Base-by-base conservation (phyloP, 2,888 invertebrate species). In the Hoplodrina blanda region DNA sequence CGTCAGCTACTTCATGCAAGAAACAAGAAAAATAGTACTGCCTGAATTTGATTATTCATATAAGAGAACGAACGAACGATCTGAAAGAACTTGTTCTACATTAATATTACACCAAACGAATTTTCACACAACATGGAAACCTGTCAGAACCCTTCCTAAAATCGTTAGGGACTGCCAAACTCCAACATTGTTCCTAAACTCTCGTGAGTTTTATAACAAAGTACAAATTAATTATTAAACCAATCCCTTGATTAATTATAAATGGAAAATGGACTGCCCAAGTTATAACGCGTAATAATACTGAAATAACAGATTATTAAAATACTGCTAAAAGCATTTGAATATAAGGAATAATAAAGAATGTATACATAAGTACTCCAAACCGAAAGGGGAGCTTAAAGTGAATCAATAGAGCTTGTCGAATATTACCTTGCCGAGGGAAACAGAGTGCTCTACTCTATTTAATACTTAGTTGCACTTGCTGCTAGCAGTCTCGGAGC, bases 401-500 rank as follows among this genome's bases (percentile, higher is more conserved):
- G 60, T 62, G 52, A 56, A 62, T 55, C 62, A 60, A 79, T 56
- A 50, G 33, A 74, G 25, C 6, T 7, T 25, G 44, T 63, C 20
- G 30, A 60, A 62, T 56, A 55, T 55, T 60, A 65, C 65, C 65
- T 73, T 37, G 30, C 25, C 44, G 33, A 53, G 54, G 46, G 50
- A 53, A 70, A 50, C 52, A 44, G 64, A 55, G 60, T 73, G 76
- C 56, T 70, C n/a, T 56, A 53, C 63, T 75, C 52, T 54, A 70
- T 60, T 70, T 76, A 56, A 64, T 71, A 77, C 81, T 71, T 62
- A 61, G 56, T 61, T 66, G 77, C 78, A 64, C 66, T 67, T 52
- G 61, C 60, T 57, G 52, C 61, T 55, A 66, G 69, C 54, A 49
- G 71, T 59, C 59, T 55, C 61, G 49, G 46, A 44, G 71, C 63